Evolutionary conservation across 2,113 vertebrate species (phyloP).

Genomic region (Periophthalmus modestus): DNA sequence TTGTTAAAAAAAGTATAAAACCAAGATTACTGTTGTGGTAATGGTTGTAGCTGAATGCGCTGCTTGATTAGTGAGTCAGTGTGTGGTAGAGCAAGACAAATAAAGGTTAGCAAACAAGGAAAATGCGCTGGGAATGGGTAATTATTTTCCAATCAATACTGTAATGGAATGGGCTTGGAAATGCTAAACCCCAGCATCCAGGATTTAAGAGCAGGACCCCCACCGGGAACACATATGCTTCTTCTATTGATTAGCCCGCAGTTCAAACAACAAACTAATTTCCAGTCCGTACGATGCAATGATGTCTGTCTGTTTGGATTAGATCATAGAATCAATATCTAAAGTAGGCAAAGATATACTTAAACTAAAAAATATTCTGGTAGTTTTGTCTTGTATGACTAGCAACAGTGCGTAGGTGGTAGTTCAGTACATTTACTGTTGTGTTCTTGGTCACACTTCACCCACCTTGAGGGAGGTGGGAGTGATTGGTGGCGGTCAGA

Average conservation of each 20-base stretch:
- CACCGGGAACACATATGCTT: constrained; percentile 12
- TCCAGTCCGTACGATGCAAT: neutral
- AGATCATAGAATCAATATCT: neutral
- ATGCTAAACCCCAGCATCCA: constrained; percentile 16
- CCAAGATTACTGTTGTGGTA: neutral
- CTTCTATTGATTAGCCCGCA: constrained; percentile 29
- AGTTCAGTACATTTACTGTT: too few relatives aligned
- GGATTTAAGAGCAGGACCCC: constrained; percentile 21
- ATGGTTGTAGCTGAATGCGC: neutral
- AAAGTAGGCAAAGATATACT: constrained; percentile 16
- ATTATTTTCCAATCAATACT: constrained; percentile 43
- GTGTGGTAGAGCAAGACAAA: neutral
- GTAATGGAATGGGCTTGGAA: constrained; percentile 11
- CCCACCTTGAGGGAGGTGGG: too few relatives aligned
- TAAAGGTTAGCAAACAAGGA: constrained; percentile 9
- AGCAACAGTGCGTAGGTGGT: neutral
- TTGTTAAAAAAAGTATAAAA: constrained; percentile 13
- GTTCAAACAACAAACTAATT: neutral
- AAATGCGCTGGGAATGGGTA: constrained; percentile 11
- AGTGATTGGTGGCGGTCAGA: too few relatives aligned
- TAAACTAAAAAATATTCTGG: neutral
- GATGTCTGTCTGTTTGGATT: neutral
- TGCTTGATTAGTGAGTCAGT: neutral
- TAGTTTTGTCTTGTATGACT: neutral
- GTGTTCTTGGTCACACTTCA: too few relatives aligned